Base-by-base conservation (phyloP, 2,888 invertebrate genomes). In the Chymomyza caudatula region DNA sequence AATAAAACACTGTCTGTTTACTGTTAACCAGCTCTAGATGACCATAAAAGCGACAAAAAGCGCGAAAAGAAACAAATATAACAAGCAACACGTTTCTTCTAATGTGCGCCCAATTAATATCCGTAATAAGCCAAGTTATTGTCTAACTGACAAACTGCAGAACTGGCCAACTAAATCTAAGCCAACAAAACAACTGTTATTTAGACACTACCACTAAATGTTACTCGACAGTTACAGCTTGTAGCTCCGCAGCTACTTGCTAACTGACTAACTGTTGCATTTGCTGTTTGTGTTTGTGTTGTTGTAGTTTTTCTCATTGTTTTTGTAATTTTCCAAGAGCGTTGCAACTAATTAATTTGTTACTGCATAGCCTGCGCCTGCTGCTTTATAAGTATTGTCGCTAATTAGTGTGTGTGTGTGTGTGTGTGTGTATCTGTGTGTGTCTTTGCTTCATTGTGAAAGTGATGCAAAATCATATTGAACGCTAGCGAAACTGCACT, bases 261-360 rank as follows among this genome's bases (percentile, higher is more conserved):
- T 5, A 37, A 37, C 29, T 37, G 11, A 37, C 29, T 11, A 37
- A 29, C 6, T 29, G 11, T n/a, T n/a, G n/a, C n/a, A 29, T 2
- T 29, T 11, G 5, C 1, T 23, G 17, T 43, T 2, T 13, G 17
- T 22, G 13, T 6, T 17, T 8, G 0, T 17, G 13, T 51, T 11
- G 47, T 47, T 47, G 13, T 47, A 13, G 17, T 44, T 44, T 20
- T 11, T 54, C 25, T 4, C 25, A 49, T 54, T 53, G 61, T 54
- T 60, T 43, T 61, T 61, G 47, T 37, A 29, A 29, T 19, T 47
- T 17, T 17, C 47, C 17, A 47, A 47, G 47, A n/a, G 61, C 65
- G 73, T 60, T 73, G 68, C 66, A 8, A 67, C 64, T 71, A 75
- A 77, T 75, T 78, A 71, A 75, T 75, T 78, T 71, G 71, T 80